phyloP scores from a whole-genome alignment of 2,888 invertebrate species.

The Scaptomyza reducta region DNA sequence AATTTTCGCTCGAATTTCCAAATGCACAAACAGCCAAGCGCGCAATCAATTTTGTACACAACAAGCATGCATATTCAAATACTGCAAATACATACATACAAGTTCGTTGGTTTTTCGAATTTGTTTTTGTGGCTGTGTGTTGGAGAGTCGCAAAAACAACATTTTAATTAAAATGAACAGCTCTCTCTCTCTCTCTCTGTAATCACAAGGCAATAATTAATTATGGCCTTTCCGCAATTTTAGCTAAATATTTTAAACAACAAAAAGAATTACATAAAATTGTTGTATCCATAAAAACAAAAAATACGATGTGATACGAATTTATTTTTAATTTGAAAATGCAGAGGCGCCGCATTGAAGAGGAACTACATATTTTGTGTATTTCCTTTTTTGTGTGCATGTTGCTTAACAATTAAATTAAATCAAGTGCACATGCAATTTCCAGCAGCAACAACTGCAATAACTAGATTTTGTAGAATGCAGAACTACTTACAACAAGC shows the following conservation, averaged over 20 bases:
- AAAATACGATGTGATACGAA: background rate
- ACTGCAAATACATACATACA: background rate
- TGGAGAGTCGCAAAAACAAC: constrained; percentile 1
- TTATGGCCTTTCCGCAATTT: constrained; percentile 27
- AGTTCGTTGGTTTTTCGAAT: constrained; percentile 18
- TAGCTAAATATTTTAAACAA: constrained; percentile 26
- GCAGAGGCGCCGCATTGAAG: background rate
- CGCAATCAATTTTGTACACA: constrained; percentile 10
- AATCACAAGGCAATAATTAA: constrained; percentile 38
- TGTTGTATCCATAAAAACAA: background rate
- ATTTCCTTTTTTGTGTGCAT: constrained; percentile 43
- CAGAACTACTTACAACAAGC: constrained; percentile 23
- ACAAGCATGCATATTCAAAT: background rate
- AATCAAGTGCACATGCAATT: constrained; percentile 59
- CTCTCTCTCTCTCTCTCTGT: constrained; percentile 1
- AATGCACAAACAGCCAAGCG: constrained; percentile 12
- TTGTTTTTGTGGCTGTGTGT: constrained; percentile 17
- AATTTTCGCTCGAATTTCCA: constrained; percentile 18
- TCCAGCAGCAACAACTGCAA: constrained; percentile 6
- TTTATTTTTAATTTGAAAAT: constrained; percentile 5
- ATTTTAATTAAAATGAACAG: constrained; percentile 61
- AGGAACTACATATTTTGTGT: constrained; percentile 9
- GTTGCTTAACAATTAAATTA: constrained; percentile 67
- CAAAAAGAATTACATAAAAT: constrained; percentile 24
- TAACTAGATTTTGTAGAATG: background rate